A percentile compares a stretch with the other conserved stretches of the same genome.
phyloP scores from a whole-genome alignment of 2,888 invertebrate genomes.

The Ferrisia virgata region DNA sequence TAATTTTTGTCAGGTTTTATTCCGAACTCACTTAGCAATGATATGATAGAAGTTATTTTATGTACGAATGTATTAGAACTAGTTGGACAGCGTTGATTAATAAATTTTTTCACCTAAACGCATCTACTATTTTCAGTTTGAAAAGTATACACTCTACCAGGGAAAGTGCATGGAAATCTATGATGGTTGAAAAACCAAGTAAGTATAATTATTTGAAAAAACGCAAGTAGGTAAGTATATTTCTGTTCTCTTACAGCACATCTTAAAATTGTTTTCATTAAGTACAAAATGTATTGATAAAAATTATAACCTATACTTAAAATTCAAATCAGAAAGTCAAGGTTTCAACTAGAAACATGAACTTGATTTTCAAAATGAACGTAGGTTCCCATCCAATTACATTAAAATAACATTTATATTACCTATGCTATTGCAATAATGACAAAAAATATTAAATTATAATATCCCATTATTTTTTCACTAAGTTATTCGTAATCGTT shows the following conservation, averaged over 20 bases:
- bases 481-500: not conserved
- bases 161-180: no score
- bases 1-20: not conserved
- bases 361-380: not conserved
- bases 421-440: not conserved
- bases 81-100: not conserved
- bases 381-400: not conserved
- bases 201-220: not conserved
- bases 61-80: not conserved
- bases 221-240: not conserved
- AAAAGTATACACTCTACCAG: not conserved
- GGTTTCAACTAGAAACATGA: not conserved
- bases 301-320: not conserved
- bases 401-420: not conserved
- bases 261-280: not conserved
- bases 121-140: not conserved
- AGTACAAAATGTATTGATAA: not conserved
- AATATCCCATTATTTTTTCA: not conserved
- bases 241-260: not conserved
- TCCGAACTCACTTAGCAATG: not conserved
- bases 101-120: not conserved
- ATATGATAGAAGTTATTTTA: not conserved
- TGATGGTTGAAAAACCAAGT: not conserved
- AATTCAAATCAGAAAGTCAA: conserved; percentile 8
- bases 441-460: not conserved